Conservation (phyloP, 2,797 vertebrate species). For the Taeniopygia guttata region DNA sequence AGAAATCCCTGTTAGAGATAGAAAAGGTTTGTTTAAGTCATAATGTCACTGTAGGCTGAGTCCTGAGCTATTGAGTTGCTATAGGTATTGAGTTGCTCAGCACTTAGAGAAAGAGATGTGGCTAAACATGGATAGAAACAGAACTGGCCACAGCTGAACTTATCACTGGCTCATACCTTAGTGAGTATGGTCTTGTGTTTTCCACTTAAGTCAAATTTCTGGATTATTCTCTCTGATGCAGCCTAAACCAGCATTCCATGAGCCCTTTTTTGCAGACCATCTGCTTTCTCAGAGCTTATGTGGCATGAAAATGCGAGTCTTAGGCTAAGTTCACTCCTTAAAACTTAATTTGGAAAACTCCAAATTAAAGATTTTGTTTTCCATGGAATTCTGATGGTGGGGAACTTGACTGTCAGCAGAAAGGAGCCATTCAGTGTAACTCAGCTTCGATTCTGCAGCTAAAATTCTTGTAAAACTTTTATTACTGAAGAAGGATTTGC, state of each 20-base stretch:
- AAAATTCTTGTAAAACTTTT: background rate
- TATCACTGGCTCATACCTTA: background rate
- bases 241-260: background rate
- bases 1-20: background rate
- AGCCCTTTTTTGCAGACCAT: background rate
- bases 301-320: background rate
- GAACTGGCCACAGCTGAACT: background rate
- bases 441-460: background rate
- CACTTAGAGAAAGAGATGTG: background rate
- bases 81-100: background rate
- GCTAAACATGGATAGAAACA: background rate
- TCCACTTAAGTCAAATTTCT: background rate
- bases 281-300: background rate
- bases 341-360: background rate
- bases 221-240: background rate
- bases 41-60: background rate
- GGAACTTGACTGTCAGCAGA: background rate
- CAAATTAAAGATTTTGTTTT: background rate
- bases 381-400: background rate
- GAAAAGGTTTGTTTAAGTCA: background rate
- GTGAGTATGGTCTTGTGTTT: background rate
- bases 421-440: background rate
- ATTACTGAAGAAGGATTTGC: background rate
- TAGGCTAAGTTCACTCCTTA: background rate
- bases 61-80: background rate